Evolutionary conservation across 2,797 vertebrate genomes (phyloP).

Genomic region (Bradypodion ventrale): DNA sequence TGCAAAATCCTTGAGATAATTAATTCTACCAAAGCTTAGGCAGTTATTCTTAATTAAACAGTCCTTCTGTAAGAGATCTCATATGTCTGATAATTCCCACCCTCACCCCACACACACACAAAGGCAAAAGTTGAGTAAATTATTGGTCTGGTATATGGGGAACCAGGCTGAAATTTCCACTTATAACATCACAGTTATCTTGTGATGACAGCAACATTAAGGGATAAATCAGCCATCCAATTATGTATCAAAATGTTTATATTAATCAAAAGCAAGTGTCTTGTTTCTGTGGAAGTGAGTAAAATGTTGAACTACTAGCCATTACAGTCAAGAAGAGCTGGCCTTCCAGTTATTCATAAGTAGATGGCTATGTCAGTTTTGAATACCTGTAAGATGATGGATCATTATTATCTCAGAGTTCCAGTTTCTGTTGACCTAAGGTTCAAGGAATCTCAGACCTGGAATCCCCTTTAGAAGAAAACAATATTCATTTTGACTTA

Average conservation of each 20-base stretch:
- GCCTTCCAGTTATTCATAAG: too few relatives aligned
- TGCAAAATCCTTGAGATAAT: constrained; percentile 25
- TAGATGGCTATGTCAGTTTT: not conserved
- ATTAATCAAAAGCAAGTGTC: not conserved
- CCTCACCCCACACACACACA: not conserved
- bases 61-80: not conserved
- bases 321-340: too few relatives aligned
- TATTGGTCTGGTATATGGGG: not conserved
- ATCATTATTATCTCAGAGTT: not conserved
- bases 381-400: too few relatives aligned
- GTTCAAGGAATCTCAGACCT: not conserved
- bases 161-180: not conserved
- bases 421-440: not conserved
- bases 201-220: not conserved
- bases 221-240: not conserved
- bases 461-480: not conserved
- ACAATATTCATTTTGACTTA: not conserved
- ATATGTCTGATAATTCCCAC: not conserved
- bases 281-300: not conserved
- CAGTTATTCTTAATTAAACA: constrained; percentile 25
- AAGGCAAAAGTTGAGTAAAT: not conserved
- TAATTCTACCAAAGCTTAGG: not conserved
- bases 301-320: not conserved
- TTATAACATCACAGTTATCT: not conserved
- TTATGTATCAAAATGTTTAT: not conserved